Conservation (phyloP, 2,113 vertebrate genomes). For the Synodontis membranacea region DNA sequence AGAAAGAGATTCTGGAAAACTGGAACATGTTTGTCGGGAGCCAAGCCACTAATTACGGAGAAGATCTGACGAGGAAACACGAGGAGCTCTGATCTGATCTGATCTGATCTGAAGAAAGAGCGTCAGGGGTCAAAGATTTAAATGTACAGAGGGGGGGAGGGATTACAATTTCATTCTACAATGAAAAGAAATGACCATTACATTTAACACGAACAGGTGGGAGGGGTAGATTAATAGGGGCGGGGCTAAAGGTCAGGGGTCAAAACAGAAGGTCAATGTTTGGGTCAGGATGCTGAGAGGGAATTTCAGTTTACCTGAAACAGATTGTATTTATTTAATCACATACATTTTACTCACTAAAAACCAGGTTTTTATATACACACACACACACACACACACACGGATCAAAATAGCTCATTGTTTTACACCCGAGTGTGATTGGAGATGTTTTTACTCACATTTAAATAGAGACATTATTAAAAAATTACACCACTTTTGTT, state of each 20-base stretch:
- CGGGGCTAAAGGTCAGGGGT: not conserved
- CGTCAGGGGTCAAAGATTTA: not conserved
- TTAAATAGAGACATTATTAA: not conserved
- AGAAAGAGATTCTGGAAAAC: conserved; percentile 86
- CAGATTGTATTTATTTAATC: conserved; percentile 46
- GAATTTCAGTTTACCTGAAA: conserved; percentile 7
- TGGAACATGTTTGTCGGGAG: conserved; percentile 97
- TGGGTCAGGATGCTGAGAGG: not conserved
- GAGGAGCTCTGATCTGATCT: conserved; percentile 81
- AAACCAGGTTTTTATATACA: not conserved
- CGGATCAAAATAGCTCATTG: not conserved
- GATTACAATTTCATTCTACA: not conserved
- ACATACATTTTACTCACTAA: conserved; percentile 18
- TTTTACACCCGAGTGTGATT: not conserved
- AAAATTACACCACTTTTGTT: not conserved
- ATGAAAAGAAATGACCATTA: not conserved
- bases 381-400: not conserved
- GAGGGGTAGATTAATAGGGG: not conserved
- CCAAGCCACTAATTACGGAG: conserved; percentile 91
- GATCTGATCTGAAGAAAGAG: not conserved
- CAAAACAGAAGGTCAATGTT: not conserved
- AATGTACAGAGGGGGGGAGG: not conserved
- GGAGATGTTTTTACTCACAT: too few species aligned
- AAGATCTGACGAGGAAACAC: conserved; percentile 85
- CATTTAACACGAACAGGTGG: not conserved